Base-by-base conservation (phyloP, 2,113 vertebrate species). In the Todiramphus chloris region DNA sequence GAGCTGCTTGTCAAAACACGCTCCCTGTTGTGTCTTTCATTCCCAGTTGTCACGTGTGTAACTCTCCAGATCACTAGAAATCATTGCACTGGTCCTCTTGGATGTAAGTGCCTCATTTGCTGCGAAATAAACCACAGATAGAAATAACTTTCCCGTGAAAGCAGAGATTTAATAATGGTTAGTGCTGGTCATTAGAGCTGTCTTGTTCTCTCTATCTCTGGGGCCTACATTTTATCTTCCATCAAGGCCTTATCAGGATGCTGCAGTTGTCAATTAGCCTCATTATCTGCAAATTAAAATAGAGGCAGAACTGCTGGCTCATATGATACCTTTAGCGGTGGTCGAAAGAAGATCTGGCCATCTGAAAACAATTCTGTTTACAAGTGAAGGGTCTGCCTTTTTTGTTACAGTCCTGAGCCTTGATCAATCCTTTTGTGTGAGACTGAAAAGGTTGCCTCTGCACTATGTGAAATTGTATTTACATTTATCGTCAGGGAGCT, bases 201-300 rank as follows among this genome's bases (percentile, higher is more conserved):
- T 95, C 88, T 92, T 58, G 27, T 35, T 82, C 46, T 35, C 23
- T 62, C 77, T 55, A 0, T 76, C 60, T 77, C 83, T 83, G 75
- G 75, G 53, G 31, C 44, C 82, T 89, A 19, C 76, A 51, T 64
- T 94, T 86, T 55, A 20, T 80, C 72, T 73, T 83, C 67, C 80
- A 63, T 73, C 55, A 67, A 62, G 44, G 5, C 73, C 44, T 90
- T 83, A 87, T 74, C 80, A 78, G 83, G 80, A 46, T 56, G 60
- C 46, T 91, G 76, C 83, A 84, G 69, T 28, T 94, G 83, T 64
- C 93, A 96, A 75, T 95, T 96, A 93, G 39, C 51, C 84, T 91
- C 53, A 87, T 87, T 96, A 78, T 87, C 62, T 53, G 33, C 66
- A 41, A 85, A 63, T 37, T 59, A 91, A 91, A 66, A 37, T 1